Evolutionary conservation across 1,140 invertebrate genomes (phyloP), one percentile per base, ranked within the genome.

Genomic region (Drusus annulatus): DNA sequence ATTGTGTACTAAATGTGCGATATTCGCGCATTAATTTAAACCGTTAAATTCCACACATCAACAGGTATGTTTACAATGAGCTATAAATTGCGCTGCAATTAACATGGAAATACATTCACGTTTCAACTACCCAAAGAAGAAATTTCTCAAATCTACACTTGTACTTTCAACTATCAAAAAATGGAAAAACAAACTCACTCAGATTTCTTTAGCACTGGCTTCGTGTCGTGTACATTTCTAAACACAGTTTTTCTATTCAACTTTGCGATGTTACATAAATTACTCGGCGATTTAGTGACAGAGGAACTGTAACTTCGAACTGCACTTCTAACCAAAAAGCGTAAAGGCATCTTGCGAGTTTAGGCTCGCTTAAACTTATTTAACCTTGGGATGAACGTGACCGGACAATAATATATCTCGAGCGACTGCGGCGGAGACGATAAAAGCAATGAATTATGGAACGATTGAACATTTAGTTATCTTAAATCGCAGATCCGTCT

Each of bases 161-260:
- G 31, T 8, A 6, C 31, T 36, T 45, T 50, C 17, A 50, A 73
- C 25, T 28, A 2, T 28, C 25, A 60, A 17, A 62, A 76, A 31
- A 36, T 45, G 28, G 56, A 6, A 68, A 45, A 52, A 69, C 21
- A n/a, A n/a, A 78, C 76, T 78, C 31, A 78, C 76, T 78, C 76
- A n/a, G 36, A 45, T 45, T 78, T 78, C 36, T 78, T 78, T 6
- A 78, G 52, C 15, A 52, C 13, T 31, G 63, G 63, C 15, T 58
- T 78, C 2, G 63, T 69, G n/a, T 36, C 63, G 65, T 78, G 65
- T 13, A 78, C 45, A 60, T 69, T 78, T 78, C 76, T 78, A 50
- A 45, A 36, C 3, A 78, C 10, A n/a, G 50, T 21, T 71, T 45
- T 56, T 19, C 25, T 68, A 25, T 69, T 78, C 8, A 62, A 63